Percentiles rank a stretch among this genome's conserved stretches.
phyloP scores from a whole-genome alignment of 30 jellyfish, hydroid and myxozoan species.

The Catostylus mosaicus region DNA sequence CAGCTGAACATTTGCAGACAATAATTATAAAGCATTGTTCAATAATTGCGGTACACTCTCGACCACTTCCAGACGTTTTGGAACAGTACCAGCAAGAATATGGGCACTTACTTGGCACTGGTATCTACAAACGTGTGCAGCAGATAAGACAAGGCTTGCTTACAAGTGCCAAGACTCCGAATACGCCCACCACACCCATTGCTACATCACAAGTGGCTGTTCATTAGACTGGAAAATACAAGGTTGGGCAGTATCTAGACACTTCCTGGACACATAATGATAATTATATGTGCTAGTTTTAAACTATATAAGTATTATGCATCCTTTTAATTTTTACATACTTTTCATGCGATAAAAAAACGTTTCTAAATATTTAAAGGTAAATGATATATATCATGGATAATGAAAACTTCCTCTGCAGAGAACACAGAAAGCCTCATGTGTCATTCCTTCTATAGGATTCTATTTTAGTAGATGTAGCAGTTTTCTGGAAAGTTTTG shows the following conservation, averaged over 20 bases:
- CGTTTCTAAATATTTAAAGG: too few relatives aligned
- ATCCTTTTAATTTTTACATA: too few relatives aligned
- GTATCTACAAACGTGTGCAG: conserved; percentile 59
- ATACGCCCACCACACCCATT: conserved; percentile 83
- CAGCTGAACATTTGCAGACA: conserved; percentile 88
- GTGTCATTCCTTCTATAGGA: too few relatives aligned
- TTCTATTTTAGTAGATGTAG: too few relatives aligned
- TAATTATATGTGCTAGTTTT: too few relatives aligned
- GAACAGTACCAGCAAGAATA: conserved; percentile 73
- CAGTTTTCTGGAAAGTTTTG: too few relatives aligned
- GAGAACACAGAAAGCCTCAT: too few relatives aligned
- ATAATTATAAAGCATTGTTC: conserved; percentile 84
- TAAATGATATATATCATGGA: too few relatives aligned
- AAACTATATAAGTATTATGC: too few relatives aligned
- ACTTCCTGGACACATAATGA: too few relatives aligned
- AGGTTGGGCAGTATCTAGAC: not conserved
- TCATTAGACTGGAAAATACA: not conserved
- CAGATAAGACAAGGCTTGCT: conserved; percentile 79
- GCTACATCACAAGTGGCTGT: conserved; percentile 21
- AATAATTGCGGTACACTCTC: conserved; percentile 56
- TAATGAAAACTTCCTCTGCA: too few relatives aligned
- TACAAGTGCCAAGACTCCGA: conserved; percentile 74
- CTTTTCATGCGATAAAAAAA: too few relatives aligned
- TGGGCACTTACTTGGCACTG: conserved; percentile 80
- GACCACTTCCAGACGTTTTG: conserved; percentile 68